Evolutionary conservation across 2,113 vertebrate species (phyloP).

Genomic region (Phaetusa simplex): DNA sequence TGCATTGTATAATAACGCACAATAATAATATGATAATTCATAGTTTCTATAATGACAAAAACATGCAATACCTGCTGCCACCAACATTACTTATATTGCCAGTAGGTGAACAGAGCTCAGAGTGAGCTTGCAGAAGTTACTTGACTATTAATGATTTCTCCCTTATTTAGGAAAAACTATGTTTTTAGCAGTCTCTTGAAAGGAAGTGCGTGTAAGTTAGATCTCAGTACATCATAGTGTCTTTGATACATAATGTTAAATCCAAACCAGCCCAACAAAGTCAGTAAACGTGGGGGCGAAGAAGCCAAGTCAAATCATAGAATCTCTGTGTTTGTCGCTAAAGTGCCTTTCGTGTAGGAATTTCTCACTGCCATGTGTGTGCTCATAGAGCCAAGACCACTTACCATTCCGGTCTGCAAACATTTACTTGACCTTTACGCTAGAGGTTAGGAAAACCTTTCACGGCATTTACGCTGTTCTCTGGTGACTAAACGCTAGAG

Average conservation of each 20-base stretch:
- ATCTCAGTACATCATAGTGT: neutral
- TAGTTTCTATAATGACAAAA: neutral
- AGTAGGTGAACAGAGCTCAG: neutral
- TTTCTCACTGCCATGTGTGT: neutral
- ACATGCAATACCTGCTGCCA: neutral
- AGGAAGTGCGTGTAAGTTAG: neutral
- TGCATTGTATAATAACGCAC: neutral
- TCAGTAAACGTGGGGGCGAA: neutral
- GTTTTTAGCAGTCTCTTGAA: neutral
- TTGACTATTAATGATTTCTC: neutral
- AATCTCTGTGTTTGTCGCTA: neutral
- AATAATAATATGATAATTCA: neutral
- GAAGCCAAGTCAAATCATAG: neutral
- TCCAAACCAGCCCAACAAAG: neutral
- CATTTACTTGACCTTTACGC: neutral
- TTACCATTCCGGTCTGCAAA: neutral
- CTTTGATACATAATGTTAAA: neutral
- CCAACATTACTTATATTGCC: neutral
- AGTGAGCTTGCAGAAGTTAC: neutral
- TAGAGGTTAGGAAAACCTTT: neutral
- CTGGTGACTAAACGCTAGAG: neutral
- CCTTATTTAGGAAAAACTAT: neutral
- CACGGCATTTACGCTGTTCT: neutral
- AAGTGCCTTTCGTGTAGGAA: accelerated
- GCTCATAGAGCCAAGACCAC: neutral